Evolutionary conservation across 35 echinoderm and acorn worm genomes (phyloP).

Genomic region (Strongylocentrotus purpuratus): DNA sequence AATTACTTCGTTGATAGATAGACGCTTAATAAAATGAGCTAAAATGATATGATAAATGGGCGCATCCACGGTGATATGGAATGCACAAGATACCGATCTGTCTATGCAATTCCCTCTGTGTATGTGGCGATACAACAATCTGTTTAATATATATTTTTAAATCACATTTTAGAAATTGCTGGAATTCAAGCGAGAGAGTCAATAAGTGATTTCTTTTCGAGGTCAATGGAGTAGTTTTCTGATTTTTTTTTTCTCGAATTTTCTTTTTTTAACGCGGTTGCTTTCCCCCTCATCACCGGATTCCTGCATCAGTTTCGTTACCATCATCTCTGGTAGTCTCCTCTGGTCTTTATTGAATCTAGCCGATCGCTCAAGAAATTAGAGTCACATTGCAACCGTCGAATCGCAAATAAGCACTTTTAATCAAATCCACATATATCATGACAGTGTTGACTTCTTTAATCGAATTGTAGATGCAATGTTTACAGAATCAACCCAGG

Average conservation of each 20-base stretch:
- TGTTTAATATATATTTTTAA: neutral
- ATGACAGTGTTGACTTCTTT: constrained; percentile 1
- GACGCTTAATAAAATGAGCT: neutral
- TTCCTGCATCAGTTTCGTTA: neutral
- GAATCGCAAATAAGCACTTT: constrained; percentile 45
- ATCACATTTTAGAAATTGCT: neutral
- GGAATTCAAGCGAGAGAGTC: neutral
- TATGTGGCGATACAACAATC: neutral
- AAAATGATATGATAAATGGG: neutral
- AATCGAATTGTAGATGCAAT: constrained; percentile 44
- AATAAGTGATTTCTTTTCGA: neutral
- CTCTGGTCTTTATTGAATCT: constrained; percentile 21
- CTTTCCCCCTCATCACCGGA: neutral
- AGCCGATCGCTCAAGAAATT: constrained; percentile 38
- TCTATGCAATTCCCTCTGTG: neutral
- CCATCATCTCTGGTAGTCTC: neutral
- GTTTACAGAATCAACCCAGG: constrained; percentile 27
- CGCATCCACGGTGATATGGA: neutral
- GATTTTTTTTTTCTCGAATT: neutral
- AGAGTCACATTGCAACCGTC: neutral
- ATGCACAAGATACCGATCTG: neutral
- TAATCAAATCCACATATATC: constrained; percentile 48
- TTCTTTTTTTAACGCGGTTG: neutral
- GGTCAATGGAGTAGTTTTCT: constrained; percentile 11
- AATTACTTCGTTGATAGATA: neutral